phyloP scores from a whole-genome alignment of 2,113 vertebrate genomes.

The Isichthys henryi region DNA sequence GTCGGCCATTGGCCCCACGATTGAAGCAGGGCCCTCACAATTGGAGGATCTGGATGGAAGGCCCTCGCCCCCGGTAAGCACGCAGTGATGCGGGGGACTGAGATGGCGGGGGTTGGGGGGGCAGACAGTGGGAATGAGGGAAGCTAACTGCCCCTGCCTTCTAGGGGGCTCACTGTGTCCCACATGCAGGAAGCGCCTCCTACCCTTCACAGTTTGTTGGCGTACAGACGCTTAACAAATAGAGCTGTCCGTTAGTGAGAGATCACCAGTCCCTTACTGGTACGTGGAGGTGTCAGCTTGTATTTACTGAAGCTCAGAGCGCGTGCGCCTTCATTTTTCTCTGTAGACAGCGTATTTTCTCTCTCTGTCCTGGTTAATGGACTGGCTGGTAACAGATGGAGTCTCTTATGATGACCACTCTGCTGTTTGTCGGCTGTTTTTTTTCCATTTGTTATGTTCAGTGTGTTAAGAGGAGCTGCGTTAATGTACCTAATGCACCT shows the following conservation, averaged over 20 bases:
- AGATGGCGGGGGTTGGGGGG: neutral
- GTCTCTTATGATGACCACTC: conserved; percentile 6
- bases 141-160: neutral
- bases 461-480: neutral
- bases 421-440: neutral
- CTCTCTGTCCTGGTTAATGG: conserved; percentile 24
- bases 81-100: neutral
- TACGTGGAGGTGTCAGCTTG: neutral
- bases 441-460: neutral
- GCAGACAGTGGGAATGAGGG: neutral
- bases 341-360: conserved; percentile 11
- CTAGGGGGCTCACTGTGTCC: neutral
- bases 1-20: conserved; percentile 62
- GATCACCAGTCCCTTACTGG: neutral
- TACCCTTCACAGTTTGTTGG: neutral
- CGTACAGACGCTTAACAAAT: neutral
- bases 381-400: conserved; percentile 20
- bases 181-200: neutral
- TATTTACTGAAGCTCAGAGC: neutral
- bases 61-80: conserved; percentile 55
- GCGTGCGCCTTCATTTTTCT: neutral
- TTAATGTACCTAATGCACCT: neutral
- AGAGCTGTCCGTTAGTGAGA: conserved; percentile 4
- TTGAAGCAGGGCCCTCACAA: conserved; percentile 58
- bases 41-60: conserved; percentile 51